phyloP scores from a whole-genome alignment of 2,113 vertebrate genomes.

The Limnothrissa miodon region DNA sequence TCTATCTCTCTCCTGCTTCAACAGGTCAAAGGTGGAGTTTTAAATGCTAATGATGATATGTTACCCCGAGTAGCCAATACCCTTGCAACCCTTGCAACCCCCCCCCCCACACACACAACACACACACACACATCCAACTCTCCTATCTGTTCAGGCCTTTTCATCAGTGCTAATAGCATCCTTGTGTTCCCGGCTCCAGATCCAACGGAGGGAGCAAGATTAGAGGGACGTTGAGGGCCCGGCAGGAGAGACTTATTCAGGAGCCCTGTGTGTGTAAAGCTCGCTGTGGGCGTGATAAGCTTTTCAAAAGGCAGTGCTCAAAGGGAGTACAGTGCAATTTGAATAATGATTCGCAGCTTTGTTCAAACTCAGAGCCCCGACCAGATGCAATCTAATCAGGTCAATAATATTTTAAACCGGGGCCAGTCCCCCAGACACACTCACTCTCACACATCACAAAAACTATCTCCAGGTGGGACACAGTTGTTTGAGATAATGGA shows the following conservation, averaged over 20 bases:
- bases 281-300: conserved; percentile 32
- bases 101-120: background rate
- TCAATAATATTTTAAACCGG: conserved; percentile 37
- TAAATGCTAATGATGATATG: conserved; percentile 31
- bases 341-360: conserved; percentile 46
- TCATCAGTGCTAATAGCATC: conserved; percentile 31
- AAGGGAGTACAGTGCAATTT: conserved; percentile 34
- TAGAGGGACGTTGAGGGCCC: background rate
- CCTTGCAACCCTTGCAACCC: background rate
- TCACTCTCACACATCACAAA: background rate
- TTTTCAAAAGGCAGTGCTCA: conserved; percentile 24
- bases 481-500: conserved; percentile 40
- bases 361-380: conserved; percentile 16
- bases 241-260: background rate
- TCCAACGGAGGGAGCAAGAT: conserved; percentile 6
- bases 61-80: background rate
- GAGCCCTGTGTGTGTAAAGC: background rate
- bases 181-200: background rate
- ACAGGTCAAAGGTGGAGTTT: conserved; percentile 16
- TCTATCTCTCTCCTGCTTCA: background rate
- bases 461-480: conserved; percentile 14
- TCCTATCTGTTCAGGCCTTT: conserved; percentile 16
- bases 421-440: conserved; percentile 2
- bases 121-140: background rate
- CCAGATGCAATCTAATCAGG: conserved; percentile 43